phyloP scores from a whole-genome alignment of 2,113 vertebrate genomes.

The Apeltes quadracus region DNA sequence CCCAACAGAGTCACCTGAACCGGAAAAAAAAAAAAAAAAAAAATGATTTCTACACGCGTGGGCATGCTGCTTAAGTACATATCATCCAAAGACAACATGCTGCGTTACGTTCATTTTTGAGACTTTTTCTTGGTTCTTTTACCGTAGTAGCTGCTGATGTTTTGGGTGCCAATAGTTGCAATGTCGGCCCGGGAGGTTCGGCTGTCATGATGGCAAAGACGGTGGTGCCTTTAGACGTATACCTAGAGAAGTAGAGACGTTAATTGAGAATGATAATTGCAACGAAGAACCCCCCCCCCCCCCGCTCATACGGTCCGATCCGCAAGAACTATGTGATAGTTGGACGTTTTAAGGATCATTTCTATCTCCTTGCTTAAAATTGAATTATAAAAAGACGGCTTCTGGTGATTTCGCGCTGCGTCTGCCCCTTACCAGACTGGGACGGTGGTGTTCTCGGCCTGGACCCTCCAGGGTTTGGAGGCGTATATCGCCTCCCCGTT shows the following conservation, averaged over 20 bases:
- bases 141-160: constrained; percentile 60
- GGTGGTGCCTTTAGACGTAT: constrained; percentile 55
- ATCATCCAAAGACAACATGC: neutral
- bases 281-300: no score
- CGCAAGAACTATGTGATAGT: neutral
- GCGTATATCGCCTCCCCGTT: constrained; percentile 93
- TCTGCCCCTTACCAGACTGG: constrained; percentile 82
- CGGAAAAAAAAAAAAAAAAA: neutral
- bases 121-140: constrained; percentile 1
- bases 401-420: neutral
- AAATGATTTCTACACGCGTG: neutral
- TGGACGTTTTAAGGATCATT: neutral
- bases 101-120: neutral
- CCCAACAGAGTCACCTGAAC: constrained; percentile 87
- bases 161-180: constrained; percentile 62
- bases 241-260: constrained; percentile 46
- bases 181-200: constrained; percentile 20
- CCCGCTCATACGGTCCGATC: neutral
- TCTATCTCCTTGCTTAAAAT: neutral
- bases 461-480: constrained; percentile 89
- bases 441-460: constrained; percentile 82
- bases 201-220: constrained; percentile 65
- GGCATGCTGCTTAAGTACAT: neutral
- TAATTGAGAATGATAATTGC: neutral
- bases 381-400: neutral